Evolutionary conservation across 2,113 vertebrate species (phyloP), one percentile per base, ranked within the genome.

Genomic region (Vidua chalybeata): DNA sequence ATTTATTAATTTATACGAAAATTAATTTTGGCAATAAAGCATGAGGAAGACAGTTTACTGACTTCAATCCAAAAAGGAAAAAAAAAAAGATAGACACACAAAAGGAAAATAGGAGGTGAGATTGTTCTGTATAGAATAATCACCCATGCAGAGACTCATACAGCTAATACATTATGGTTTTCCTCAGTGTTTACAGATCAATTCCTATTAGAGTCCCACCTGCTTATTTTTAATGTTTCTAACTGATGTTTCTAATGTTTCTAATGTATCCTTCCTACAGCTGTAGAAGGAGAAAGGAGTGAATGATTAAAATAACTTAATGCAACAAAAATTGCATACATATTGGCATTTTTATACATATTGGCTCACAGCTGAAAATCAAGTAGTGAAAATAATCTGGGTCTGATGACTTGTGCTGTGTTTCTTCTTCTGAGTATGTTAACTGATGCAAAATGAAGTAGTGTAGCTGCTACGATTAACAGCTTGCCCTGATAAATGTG

Each of bases 51-150:
- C 7, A 75, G 17, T 61, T 59, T 43, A 67, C 39, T 28, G 26
- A 17, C 22, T 69, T 87, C 11, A 20, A 28, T 37, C 26, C 56
- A 59, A 48, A 94, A 59, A 7, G 11, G n/a, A 9, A 3, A 35
- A 19, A 58, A 58, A 26, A 8, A 21, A 33, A 71, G 3, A 41
- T 24, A 31, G 7, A 35, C 18, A 26, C 0, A 1, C 2, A 46
- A 55, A 78, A 84, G 2, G 11, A 74, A 58, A 90, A 63, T 21
- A 56, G 1, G 1, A 54, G 4, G 18, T 27, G 13, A n/a, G 7
- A 63, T 16, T 55, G 13, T 48, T 74, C 23, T 69, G 16, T 37
- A 52, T 58, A 66, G 75, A 89, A 81, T 48, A 78, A 46, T 10
- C 21, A 74, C 20, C 20, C 26, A 59, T 59, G 15, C 17, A 48